Evolutionary conservation across 2,888 invertebrate genomes (phyloP).

Genomic region (Nebria brevicollis): DNA sequence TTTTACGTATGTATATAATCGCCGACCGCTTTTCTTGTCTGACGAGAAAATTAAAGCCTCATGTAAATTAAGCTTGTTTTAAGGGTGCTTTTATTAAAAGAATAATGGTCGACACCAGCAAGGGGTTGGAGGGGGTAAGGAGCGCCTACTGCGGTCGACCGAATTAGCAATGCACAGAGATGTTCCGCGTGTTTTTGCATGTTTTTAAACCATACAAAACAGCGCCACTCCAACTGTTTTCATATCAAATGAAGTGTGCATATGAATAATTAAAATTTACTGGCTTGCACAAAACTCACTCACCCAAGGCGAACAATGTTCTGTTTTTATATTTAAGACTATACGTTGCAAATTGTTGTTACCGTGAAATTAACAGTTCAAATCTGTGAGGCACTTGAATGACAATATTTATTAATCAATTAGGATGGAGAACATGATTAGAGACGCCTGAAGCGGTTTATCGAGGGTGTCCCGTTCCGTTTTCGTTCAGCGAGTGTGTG

Average conservation of each 20-base stretch:
- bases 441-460: conserved; percentile 38
- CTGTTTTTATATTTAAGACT: no score
- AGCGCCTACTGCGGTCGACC: neutral
- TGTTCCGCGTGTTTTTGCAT: neutral
- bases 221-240: neutral
- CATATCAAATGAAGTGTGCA: neutral
- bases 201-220: conserved; percentile 3
- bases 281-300: no score
- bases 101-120: conserved; percentile 13
- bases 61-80: conserved; percentile 18
- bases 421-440: neutral
- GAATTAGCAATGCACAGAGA: conserved; percentile 15
- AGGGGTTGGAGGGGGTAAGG: neutral
- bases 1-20: neutral
- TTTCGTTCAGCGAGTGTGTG: conserved; percentile 14
- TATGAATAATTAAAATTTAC: no score
- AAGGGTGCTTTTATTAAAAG: conserved; percentile 22
- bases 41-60: conserved; percentile 17
- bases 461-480: conserved; percentile 23
- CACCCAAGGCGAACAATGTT: no score
- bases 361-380: no score
- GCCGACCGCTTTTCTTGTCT: neutral
- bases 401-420: no score
- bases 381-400: no score
- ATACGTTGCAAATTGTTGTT: no score